These are phyloP conservation scores for Araneus ventricosus DNA, from an alignment of 1,140 invertebrate genomes.

Conservation along the genomic window DNA sequence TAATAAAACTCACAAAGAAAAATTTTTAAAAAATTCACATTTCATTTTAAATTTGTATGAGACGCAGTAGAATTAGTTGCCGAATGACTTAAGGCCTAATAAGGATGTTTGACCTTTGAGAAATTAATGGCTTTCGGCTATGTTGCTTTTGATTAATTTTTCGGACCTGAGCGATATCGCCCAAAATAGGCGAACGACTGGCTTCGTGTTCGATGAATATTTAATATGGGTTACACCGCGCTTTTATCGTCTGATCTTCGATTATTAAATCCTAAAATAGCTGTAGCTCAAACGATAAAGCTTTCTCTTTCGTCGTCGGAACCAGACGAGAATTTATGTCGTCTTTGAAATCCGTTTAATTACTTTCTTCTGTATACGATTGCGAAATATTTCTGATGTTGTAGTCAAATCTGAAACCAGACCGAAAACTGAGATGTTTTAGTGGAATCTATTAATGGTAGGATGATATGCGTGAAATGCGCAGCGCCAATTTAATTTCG, in stretches of 20 bases:
- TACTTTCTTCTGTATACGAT: too few species aligned
- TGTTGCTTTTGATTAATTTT: constrained; percentile 21
- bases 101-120: neutral
- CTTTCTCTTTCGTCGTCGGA: neutral
- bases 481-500: too few species aligned
- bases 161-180: neutral
- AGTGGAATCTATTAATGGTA: too few species aligned
- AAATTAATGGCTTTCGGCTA: neutral
- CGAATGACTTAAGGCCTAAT: neutral
- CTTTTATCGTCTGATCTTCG: neutral
- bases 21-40: too few species aligned
- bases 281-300: neutral
- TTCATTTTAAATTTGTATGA: too few species aligned
- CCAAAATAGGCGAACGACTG: neutral
- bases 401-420: too few species aligned
- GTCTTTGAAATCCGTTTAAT: neutral
- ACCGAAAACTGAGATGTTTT: too few species aligned
- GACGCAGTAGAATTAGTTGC: too few species aligned
- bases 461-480: too few species aligned
- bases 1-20: too few species aligned
- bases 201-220: neutral
- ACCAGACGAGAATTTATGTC: neutral
- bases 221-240: neutral
- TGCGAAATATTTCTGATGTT: neutral
- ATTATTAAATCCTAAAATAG: constrained; percentile 13